These are phyloP conservation scores for Enteromius radiatus DNA, from an alignment of 2,797 vertebrate genomes.

Conservation along the genomic window DNA sequence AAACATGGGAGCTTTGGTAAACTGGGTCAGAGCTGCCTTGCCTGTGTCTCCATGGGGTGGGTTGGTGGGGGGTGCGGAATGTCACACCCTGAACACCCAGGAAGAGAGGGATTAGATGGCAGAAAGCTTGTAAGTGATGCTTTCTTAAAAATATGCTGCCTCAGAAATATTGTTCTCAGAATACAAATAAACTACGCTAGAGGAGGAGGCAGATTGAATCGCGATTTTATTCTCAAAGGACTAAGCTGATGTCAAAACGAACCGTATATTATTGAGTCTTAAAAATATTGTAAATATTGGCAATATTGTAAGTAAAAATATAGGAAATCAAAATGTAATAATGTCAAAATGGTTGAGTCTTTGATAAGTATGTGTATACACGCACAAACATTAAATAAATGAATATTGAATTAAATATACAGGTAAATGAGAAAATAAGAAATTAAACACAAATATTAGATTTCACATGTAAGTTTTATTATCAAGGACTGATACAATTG, in stretches of 20 bases:
- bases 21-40: constrained; percentile 74
- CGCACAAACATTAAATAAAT: neutral
- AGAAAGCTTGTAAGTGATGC: constrained; percentile 55
- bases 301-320: no score
- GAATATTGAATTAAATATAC: neutral
- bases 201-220: constrained; percentile 28
- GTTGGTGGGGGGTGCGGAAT: constrained; percentile 53
- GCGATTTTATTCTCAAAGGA: constrained; percentile 30
- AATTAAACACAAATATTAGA: neutral
- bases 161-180: constrained; percentile 60
- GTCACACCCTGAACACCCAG: constrained; percentile 62
- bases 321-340: neutral
- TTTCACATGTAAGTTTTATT: neutral
- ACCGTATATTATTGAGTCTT: neutral
- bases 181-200: constrained; percentile 51
- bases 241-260: constrained; percentile 1
- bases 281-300: neutral
- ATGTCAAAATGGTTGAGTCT: neutral
- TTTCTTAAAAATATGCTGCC: constrained; percentile 60
- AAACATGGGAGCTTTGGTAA: constrained; percentile 70
- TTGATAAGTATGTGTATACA: neutral
- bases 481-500: neutral
- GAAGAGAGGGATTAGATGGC: constrained; percentile 62
- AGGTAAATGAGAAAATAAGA: neutral
- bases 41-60: constrained; percentile 55